Evolutionary conservation across 2,888 invertebrate genomes (phyloP).

Genomic region (Rhopalosiphum nymphaeae): DNA sequence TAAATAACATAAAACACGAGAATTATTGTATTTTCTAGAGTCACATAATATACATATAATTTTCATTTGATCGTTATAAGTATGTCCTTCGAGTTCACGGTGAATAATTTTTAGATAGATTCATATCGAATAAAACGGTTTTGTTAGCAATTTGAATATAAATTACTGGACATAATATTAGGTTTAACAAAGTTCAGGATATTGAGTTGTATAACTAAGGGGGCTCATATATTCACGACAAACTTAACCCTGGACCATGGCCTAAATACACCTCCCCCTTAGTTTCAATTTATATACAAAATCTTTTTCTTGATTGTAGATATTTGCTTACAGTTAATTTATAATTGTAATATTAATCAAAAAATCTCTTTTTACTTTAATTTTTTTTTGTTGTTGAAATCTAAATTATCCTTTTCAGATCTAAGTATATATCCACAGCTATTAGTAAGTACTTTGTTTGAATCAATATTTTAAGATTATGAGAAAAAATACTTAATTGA

Average conservation of each 20-base stretch:
- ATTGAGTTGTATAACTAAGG: not conserved
- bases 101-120: not conserved
- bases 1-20: not conserved
- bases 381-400: not conserved
- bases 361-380: not conserved
- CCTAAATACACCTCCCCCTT: constrained; percentile 3
- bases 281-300: not conserved
- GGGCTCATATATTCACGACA: constrained; percentile 18
- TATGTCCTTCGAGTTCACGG: not conserved
- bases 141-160: not conserved
- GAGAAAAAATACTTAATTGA: not conserved
- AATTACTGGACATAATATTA: not conserved
- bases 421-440: not conserved
- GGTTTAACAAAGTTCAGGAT: not conserved
- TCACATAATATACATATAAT: not conserved
- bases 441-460: not conserved
- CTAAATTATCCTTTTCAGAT: not conserved
- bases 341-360: not conserved
- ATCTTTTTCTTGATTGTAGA: not conserved
- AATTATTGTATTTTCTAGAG: not conserved
- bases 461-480: not conserved
- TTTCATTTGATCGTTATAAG: not conserved
- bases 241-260: constrained; percentile 7
- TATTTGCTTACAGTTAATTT: not conserved
- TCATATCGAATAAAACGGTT: constrained; percentile 15